Evolutionary conservation across 2,888 invertebrate genomes (phyloP).

Genomic region (Stomorhina lunata): DNA sequence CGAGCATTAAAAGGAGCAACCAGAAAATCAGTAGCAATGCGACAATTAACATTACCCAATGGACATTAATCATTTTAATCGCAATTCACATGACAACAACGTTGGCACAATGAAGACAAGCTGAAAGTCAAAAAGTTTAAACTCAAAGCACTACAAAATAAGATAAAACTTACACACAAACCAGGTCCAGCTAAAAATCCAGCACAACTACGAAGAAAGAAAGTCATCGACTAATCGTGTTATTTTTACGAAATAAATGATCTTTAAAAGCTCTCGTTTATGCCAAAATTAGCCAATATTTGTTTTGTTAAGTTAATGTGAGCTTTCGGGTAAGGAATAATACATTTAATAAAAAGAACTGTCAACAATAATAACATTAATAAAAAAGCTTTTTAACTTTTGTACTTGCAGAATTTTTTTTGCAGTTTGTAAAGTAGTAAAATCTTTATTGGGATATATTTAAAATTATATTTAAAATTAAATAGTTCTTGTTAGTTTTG

Average conservation of each 20-base stretch:
- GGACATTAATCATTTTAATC: slow-evolving; percentile 79
- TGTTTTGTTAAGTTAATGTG: slow-evolving; percentile 54
- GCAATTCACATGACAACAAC: slow-evolving; percentile 74
- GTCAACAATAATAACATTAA: neutral
- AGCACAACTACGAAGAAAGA: slow-evolving; percentile 31
- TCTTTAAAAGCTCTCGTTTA: slow-evolving; percentile 73
- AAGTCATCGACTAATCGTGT: slow-evolving; percentile 67
- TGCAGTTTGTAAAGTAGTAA: neutral
- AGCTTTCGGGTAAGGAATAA: neutral
- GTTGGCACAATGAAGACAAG: slow-evolving; percentile 59
- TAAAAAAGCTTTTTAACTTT: neutral
- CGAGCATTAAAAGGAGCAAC: neutral
- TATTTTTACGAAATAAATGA: slow-evolving; percentile 74
- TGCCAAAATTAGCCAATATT: slow-evolving; percentile 69
- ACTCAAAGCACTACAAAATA: slow-evolving; percentile 14
- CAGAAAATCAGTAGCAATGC: slow-evolving; percentile 58
- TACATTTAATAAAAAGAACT: neutral
- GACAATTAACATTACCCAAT: slow-evolving; percentile 78
- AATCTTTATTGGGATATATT: neutral
- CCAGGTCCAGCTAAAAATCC: neutral
- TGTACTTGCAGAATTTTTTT: slow-evolving; percentile 2
- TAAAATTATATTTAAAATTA: neutral
- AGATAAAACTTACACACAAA: slow-evolving; percentile 47
- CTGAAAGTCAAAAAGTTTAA: slow-evolving; percentile 22
- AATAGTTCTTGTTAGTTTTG: neutral